Conservation (phyloP, 1,140 invertebrate species). For the Apocrypta bakeri region DNA sequence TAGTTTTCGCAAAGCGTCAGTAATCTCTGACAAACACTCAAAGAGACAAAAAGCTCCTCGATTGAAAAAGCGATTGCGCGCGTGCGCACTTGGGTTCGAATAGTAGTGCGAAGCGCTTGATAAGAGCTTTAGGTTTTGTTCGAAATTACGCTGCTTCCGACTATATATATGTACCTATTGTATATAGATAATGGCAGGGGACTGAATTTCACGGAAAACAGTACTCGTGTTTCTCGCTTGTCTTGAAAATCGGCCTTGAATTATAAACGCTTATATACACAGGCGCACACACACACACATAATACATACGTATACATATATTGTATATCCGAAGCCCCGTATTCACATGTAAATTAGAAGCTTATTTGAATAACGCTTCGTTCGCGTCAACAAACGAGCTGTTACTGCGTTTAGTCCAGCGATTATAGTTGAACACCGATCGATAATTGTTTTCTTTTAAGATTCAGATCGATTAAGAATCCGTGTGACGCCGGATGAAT, state of each 20-base stretch:
- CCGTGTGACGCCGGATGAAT: no score
- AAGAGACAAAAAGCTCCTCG: no score
- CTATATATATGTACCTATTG: background rate
- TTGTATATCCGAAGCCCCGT: background rate
- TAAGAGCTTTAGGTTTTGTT: constrained; percentile 7
- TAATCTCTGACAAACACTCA: no score
- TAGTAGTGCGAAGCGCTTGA: background rate
- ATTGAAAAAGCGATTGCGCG: background rate
- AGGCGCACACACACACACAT: no score
- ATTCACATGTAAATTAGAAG: constrained; percentile 16
- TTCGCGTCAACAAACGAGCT: background rate
- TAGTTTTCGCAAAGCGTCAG: no score
- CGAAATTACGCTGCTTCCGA: background rate
- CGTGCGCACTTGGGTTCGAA: background rate
- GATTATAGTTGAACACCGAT: background rate
- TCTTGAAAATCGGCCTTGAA: background rate
- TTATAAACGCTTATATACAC: background rate
- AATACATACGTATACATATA: no score
- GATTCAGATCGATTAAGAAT: background rate
- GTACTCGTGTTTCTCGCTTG: background rate
- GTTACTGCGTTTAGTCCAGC: background rate
- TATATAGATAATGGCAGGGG: no score
- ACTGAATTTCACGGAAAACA: no score
- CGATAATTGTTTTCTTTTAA: background rate
- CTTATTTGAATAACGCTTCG: constrained; percentile 19